These are phyloP conservation scores for Malacoctenus gilli DNA, from an alignment of 2,797 vertebrate species.

Conservation along the genomic window DNA sequence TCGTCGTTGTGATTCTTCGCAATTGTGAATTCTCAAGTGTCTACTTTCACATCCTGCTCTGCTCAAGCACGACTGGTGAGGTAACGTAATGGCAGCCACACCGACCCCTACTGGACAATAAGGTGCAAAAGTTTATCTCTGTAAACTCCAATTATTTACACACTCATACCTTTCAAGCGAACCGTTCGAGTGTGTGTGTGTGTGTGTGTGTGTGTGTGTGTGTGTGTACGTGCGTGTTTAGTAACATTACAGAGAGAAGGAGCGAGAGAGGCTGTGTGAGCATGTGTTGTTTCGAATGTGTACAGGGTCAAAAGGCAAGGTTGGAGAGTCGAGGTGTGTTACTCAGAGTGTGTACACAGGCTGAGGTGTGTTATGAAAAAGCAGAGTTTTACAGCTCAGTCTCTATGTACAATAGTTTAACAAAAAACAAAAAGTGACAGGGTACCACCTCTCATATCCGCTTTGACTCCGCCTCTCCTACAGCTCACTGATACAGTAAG, in stretches of 20 bases:
- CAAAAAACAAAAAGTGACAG: slow-evolving; percentile 27
- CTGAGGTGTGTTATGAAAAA: slow-evolving; percentile 65
- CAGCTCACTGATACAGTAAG: slow-evolving; percentile 64
- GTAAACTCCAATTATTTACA: slow-evolving; percentile 67
- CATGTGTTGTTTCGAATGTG: slow-evolving; percentile 29
- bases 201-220: slow-evolving; percentile 33
- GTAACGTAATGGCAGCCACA: slow-evolving; percentile 68
- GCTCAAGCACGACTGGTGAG: slow-evolving; percentile 65
- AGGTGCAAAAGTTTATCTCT: slow-evolving; percentile 76
- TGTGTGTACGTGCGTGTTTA: background rate
- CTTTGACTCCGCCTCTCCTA: slow-evolving; percentile 25
- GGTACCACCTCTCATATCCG: slow-evolving; percentile 20
- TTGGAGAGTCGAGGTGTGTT: slow-evolving; percentile 42
- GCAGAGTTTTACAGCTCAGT: slow-evolving; percentile 66
- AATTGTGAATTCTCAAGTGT: slow-evolving; percentile 32
- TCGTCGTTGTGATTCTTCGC: slow-evolving; percentile 37
- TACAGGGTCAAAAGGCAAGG: slow-evolving; percentile 45
- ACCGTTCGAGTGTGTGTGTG: slow-evolving; percentile 33
- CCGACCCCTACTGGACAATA: slow-evolving; percentile 68
- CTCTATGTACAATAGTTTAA: slow-evolving; percentile 69
- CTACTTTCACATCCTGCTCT: slow-evolving; percentile 59
- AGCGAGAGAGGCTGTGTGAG: slow-evolving; percentile 13
- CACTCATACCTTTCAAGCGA: slow-evolving; percentile 60
- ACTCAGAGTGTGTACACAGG: slow-evolving; percentile 66
- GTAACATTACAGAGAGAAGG: slow-evolving; percentile 13